Evolutionary conservation across 2,888 invertebrate species (phyloP).

Genomic region (Callinectes sapidus): DNA sequence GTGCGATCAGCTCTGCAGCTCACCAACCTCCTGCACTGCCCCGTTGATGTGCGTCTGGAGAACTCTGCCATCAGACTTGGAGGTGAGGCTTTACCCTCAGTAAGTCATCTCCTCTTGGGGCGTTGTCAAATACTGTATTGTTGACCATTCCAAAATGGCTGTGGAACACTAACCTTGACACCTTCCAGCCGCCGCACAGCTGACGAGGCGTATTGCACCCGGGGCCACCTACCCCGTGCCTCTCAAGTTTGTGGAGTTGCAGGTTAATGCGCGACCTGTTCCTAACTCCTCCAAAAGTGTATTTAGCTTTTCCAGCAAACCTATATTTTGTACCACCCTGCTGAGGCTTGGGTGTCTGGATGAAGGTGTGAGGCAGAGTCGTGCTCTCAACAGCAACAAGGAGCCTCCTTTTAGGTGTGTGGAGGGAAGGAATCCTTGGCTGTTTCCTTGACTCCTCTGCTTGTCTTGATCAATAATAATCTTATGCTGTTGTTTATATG

Average conservation of each 20-base stretch:
- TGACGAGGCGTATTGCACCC: constrained; percentile 76
- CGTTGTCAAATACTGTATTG: not conserved
- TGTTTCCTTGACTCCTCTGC: not conserved
- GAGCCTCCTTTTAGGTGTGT: constrained; percentile 68
- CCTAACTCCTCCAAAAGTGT: constrained; percentile 74
- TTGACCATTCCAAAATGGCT: not conserved
- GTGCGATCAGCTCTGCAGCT: constrained; percentile 92
- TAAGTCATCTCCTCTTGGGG: not conserved
- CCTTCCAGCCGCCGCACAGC: constrained; percentile 59
- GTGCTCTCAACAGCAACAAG: constrained; percentile 69
- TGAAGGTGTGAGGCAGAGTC: constrained; percentile 60
- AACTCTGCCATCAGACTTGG: constrained; percentile 75
- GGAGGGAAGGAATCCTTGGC: not conserved
- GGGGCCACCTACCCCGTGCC: constrained; percentile 85
- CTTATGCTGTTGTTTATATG: not conserved
- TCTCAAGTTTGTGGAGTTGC: constrained; percentile 84
- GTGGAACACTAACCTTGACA: not conserved
- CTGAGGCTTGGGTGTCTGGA: constrained; percentile 55
- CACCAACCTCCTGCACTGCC: constrained; percentile 84
- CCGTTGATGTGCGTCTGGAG: constrained; percentile 85
- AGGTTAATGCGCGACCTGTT: constrained; percentile 85
- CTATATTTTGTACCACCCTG: constrained; percentile 53
- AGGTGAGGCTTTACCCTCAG: constrained; percentile 56
- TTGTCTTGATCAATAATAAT: not conserved
- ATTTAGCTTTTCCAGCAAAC: constrained; percentile 62